Conservation (phyloP, 2,113 vertebrate species). For the Amia ocellicauda region DNA sequence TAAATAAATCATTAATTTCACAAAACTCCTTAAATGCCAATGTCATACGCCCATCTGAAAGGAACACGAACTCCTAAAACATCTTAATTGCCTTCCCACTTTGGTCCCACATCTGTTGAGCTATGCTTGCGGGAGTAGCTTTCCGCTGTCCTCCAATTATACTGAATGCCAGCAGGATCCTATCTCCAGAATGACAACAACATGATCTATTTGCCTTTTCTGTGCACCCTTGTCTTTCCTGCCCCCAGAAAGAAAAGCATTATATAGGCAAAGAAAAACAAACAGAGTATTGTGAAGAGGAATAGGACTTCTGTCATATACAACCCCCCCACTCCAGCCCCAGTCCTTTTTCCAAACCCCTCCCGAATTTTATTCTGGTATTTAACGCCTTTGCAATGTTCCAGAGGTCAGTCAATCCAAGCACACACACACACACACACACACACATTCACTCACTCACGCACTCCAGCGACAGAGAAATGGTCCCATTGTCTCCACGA, state of each 20-base stretch:
- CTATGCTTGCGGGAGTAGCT: no score
- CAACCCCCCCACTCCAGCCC: constrained; percentile 33
- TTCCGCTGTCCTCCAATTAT: not conserved
- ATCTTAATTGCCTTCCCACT: not conserved
- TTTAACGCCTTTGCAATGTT: constrained; percentile 51
- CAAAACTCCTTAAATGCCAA: no score
- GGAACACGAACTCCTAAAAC: not conserved
- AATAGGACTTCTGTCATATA: constrained; percentile 48
- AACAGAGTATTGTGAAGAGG: constrained; percentile 52
- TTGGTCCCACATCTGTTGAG: no score
- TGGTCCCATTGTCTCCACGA: not conserved
- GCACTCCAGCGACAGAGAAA: constrained; percentile 13
- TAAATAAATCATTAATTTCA: no score
- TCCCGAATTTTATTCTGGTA: constrained; percentile 52
- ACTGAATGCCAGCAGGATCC: not conserved
- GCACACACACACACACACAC: constrained; percentile 36
- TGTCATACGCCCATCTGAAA: no score
- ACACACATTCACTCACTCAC: constrained; percentile 26
- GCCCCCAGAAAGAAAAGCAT: constrained; percentile 30
- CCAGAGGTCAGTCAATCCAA: constrained; percentile 61
- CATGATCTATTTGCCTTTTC: not conserved
- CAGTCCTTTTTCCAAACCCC: constrained; percentile 15
- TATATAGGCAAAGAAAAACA: constrained; percentile 51
- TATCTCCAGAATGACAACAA: constrained; percentile 2
- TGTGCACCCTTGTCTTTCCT: constrained; percentile 19